Percentiles rank a stretch among this genome's conserved stretches.
Evolutionary conservation across 2,888 invertebrate genomes (phyloP).

Genomic region (Chesias legatella): DNA sequence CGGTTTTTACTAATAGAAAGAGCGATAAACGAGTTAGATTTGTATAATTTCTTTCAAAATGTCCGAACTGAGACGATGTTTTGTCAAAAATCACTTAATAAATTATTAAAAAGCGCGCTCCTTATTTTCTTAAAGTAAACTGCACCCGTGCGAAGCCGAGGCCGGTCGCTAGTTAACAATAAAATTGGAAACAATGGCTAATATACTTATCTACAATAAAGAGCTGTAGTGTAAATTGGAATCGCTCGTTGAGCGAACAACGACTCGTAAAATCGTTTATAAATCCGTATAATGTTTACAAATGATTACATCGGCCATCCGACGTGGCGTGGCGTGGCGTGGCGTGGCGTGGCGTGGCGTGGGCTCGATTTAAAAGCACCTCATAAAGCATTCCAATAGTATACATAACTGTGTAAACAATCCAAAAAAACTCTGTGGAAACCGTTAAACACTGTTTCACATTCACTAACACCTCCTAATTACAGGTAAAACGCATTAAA

Average conservation of each 20-base stretch:
- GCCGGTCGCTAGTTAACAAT: too few species aligned
- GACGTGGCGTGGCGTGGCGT: conserved; percentile 51
- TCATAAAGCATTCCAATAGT: conserved; percentile 64
- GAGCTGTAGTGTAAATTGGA: conserved; percentile 10
- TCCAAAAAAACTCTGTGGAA: conserved; percentile 55
- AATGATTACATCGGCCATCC: conserved; percentile 52
- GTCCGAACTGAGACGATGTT: too few species aligned
- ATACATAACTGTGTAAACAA: conserved; percentile 56
- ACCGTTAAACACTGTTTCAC: conserved; percentile 65
- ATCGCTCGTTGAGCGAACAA: conserved; percentile 25
- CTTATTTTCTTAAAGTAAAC: too few species aligned
- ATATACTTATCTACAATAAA: conserved; percentile 29
- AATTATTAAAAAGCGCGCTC: too few species aligned
- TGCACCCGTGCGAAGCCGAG: too few species aligned
- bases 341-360: conserved; percentile 52
- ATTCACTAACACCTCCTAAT: conserved; percentile 75
- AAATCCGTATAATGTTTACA: conserved; percentile 55
- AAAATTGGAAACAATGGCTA: conserved; percentile 23
- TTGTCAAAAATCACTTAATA: too few species aligned
- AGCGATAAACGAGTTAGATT: too few species aligned
- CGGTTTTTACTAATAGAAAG: too few species aligned
- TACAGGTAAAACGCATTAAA: conserved; percentile 75
- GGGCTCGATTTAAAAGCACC: conserved; percentile 56
- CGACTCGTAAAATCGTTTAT: conserved; percentile 38
- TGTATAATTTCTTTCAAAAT: too few species aligned